Evolutionary conservation across 2,888 invertebrate species (phyloP).

Genomic region (Aethes cnicana): DNA sequence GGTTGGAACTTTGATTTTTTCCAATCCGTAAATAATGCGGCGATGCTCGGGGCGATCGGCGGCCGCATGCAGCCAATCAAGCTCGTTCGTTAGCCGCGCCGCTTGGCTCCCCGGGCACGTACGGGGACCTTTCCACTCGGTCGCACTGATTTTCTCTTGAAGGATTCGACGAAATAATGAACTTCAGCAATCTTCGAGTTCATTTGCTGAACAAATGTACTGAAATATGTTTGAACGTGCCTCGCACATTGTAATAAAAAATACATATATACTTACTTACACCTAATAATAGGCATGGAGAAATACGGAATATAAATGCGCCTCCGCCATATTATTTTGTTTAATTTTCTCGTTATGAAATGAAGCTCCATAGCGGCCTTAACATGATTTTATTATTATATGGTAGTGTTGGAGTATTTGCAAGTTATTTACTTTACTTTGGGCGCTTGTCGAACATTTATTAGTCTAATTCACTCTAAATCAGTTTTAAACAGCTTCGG

Average conservation of each 20-base stretch:
- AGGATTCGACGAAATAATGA: constrained; percentile 61
- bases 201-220: constrained; percentile 55
- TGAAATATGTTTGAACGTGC: constrained; percentile 22
- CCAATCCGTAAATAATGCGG: constrained; percentile 77
- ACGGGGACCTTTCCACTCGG: constrained; percentile 76
- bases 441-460: no score
- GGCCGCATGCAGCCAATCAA: constrained; percentile 65
- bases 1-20: constrained; percentile 79
- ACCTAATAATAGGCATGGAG: no score
- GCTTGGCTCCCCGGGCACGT: constrained; percentile 75
- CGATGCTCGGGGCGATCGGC: constrained; percentile 66
- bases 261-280: no score
- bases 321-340: no score
- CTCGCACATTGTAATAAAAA: no score
- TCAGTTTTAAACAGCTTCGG: no score
- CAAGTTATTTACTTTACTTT: not conserved
- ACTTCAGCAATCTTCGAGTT: constrained; percentile 61
- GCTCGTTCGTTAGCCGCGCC: constrained; percentile 65
- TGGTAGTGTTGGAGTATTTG: no score
- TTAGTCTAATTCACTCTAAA: no score
- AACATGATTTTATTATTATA: no score
- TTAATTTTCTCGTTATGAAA: no score
- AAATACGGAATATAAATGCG: no score
- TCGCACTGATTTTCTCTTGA: constrained; percentile 74
- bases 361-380: no score